Evolutionary conservation across 2,797 vertebrate species (phyloP).

Genomic region (Lagorchestes hirsutus): DNA sequence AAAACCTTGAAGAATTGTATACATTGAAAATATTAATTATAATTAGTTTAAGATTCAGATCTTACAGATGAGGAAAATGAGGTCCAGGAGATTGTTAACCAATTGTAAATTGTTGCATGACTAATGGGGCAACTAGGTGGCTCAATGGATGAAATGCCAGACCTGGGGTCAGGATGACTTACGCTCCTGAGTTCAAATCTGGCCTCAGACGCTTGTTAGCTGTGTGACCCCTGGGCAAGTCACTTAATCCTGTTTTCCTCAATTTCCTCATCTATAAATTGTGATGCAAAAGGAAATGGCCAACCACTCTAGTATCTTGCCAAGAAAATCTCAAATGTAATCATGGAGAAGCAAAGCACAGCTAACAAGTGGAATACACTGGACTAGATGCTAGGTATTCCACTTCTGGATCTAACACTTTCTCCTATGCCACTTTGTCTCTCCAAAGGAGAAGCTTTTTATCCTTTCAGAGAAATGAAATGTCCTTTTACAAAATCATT

Average conservation of each 20-base stretch:
- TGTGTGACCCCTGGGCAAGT: no score
- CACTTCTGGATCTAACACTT: background rate
- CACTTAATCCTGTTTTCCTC: background rate
- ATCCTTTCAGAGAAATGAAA: background rate
- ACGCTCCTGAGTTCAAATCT: no score
- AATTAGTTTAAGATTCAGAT: background rate
- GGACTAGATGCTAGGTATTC: background rate
- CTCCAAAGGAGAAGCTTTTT: background rate
- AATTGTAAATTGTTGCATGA: background rate
- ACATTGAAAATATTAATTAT: background rate
- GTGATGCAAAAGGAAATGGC: background rate
- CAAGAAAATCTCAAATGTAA: background rate
- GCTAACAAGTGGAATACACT: background rate
- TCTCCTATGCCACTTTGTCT: background rate
- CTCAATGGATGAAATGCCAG: no score
- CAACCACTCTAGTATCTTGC: background rate
- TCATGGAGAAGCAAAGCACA: background rate
- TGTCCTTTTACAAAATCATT: background rate
- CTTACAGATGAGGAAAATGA: background rate
- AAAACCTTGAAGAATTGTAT: background rate
- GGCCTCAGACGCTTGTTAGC: no score
- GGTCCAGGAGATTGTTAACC: background rate
- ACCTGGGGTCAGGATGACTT: no score
- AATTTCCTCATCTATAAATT: background rate
- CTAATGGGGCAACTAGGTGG: no score